Conservation (phyloP, 2,797 vertebrate species). For the Pseudochromis fuscus region DNA sequence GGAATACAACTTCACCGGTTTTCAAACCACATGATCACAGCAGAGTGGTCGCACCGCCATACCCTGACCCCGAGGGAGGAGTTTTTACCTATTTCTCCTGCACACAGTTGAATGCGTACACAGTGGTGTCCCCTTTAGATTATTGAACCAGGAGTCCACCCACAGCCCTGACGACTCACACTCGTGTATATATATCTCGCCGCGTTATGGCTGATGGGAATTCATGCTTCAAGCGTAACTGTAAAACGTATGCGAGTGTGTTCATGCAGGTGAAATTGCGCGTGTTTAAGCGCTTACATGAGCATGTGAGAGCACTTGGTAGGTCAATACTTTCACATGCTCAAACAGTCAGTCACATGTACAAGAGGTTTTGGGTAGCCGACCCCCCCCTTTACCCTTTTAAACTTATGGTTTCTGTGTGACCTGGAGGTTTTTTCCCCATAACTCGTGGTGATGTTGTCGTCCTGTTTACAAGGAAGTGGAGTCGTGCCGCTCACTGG, state of each 20-base stretch:
- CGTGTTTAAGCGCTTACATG: slow-evolving; percentile 43
- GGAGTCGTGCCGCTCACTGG: slow-evolving; percentile 33
- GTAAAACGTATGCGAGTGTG: slow-evolving; percentile 19
- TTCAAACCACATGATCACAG: slow-evolving; percentile 1
- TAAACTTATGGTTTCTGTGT: slow-evolving; percentile 8
- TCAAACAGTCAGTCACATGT: no score
- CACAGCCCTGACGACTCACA: slow-evolving; percentile 3
- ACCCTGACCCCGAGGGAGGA: slow-evolving; percentile 27
- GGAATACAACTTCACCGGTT: background rate
- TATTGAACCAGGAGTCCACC: slow-evolving; percentile 52
- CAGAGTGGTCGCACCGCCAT: slow-evolving; percentile 15
- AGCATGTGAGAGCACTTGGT: slow-evolving; percentile 39
- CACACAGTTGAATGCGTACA: slow-evolving; percentile 44
- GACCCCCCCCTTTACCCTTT: background rate
- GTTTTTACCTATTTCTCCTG: slow-evolving; percentile 26
- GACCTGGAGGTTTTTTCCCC: slow-evolving; percentile 26
- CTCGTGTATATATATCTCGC: no score
- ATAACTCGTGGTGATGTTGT: slow-evolving; percentile 1
- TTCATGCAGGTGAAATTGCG: slow-evolving; percentile 38
- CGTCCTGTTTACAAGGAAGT: slow-evolving; percentile 47
- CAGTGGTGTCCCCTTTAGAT: slow-evolving; percentile 52
- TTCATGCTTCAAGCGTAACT: slow-evolving; percentile 29
- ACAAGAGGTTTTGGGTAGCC: slow-evolving; percentile 26
- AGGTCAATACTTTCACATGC: no score
- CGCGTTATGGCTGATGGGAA: slow-evolving; percentile 22